A percentile compares a stretch with the other conserved stretches of the same genome.
These are phyloP conservation scores for Tetranychus piercei DNA, from an alignment of 2,888 invertebrate species.

Conservation along the genomic window DNA sequence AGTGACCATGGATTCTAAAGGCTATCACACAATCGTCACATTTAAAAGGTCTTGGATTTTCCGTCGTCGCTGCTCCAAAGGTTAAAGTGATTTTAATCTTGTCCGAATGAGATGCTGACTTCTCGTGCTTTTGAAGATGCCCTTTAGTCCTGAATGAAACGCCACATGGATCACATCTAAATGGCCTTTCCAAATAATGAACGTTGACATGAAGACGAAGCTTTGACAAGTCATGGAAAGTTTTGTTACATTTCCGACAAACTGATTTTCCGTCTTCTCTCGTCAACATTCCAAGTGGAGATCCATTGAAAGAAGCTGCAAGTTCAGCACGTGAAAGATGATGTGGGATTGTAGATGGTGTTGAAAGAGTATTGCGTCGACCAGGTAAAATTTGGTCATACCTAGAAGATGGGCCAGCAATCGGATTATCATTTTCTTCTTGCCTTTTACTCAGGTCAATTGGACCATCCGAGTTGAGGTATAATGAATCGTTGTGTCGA, in stretches of 20 bases:
- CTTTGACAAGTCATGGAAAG: slow-evolving; percentile 76
- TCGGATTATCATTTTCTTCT: background rate
- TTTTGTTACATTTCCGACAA: slow-evolving; percentile 71
- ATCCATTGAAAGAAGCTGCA: background rate
- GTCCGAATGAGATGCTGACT: slow-evolving; percentile 74
- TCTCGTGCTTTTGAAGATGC: slow-evolving; percentile 77
- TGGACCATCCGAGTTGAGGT: slow-evolving; percentile 2
- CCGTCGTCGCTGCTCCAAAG: slow-evolving; percentile 54
- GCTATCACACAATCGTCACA: slow-evolving; percentile 89
- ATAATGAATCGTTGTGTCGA: background rate
- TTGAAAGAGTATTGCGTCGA: background rate
- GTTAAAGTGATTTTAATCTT: slow-evolving; percentile 68
- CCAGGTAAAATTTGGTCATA: background rate
- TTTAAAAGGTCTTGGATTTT: slow-evolving; percentile 85
- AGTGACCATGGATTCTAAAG: slow-evolving; percentile 78
- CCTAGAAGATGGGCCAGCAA: background rate
- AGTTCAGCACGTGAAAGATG: background rate
- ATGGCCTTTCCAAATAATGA: slow-evolving; percentile 80
- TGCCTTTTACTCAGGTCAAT: slow-evolving; percentile 11
- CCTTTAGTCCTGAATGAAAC: slow-evolving; percentile 76
- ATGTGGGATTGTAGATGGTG: background rate
- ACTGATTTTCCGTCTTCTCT: slow-evolving; percentile 5
- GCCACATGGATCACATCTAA: slow-evolving; percentile 73
- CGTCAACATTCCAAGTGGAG: background rate
- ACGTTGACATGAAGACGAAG: slow-evolving; percentile 79